These are phyloP conservation scores for Papilio xuthus DNA, from an alignment of 1,140 invertebrate species.

Conservation along the genomic window DNA sequence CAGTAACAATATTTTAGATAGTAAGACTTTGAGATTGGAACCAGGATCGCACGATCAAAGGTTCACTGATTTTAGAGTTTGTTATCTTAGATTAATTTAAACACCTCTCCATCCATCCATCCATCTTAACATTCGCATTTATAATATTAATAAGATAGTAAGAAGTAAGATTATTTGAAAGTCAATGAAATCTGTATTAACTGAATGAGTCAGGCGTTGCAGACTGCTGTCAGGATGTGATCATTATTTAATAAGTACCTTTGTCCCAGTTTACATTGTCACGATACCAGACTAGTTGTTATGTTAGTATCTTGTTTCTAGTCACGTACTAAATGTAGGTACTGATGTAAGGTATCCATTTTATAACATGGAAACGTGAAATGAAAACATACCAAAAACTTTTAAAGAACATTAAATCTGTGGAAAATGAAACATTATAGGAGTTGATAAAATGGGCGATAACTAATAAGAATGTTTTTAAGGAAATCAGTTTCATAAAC, in stretches of 20 bases:
- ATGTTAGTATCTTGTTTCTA: conserved; percentile 41
- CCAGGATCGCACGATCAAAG: too few species aligned
- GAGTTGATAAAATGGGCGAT: too few species aligned
- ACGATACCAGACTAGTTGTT: conserved; percentile 45
- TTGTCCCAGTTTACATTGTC: conserved; percentile 59
- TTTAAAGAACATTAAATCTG: not conserved
- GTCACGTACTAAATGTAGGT: conserved; percentile 36
- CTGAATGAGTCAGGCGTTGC: conserved; percentile 9
- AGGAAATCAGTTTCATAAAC: not conserved
- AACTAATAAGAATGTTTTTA: not conserved
- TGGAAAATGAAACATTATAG: too few species aligned
- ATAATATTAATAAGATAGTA: too few species aligned
- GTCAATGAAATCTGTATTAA: not conserved
- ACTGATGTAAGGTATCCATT: not conserved
- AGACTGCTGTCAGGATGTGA: conserved; percentile 50
- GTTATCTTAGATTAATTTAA: too few species aligned
- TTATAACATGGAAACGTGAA: conserved; percentile 30
- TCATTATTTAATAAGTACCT: conserved; percentile 64
- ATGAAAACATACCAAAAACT: conserved; percentile 1
- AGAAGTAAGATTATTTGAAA: conserved; percentile 2
- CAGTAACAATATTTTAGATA: too few species aligned
- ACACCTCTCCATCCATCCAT: too few species aligned
- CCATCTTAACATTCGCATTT: too few species aligned
- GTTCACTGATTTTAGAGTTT: too few species aligned
- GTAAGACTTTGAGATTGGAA: too few species aligned